Evolutionary conservation across 2,113 vertebrate species (phyloP), one percentile per base, ranked within the genome.

Genomic region (Nettapus auritus): DNA sequence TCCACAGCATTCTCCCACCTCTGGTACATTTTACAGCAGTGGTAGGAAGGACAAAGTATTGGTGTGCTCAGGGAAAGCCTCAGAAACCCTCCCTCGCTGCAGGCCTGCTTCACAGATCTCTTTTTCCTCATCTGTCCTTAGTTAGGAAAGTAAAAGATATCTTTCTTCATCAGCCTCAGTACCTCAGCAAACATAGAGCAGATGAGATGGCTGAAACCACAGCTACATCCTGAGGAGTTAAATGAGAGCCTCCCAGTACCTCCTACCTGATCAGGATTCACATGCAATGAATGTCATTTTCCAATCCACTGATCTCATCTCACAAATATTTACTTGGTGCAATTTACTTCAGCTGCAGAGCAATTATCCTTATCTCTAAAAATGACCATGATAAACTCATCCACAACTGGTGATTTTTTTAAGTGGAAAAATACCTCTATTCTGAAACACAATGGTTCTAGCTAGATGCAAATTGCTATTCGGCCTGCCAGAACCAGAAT

Each of bases 401-500:
- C 33, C 63, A 20, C 36, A 76, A 46, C 20, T 34, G 42, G 19
- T 11, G 28, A 38, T 17, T 40, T n/a, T 36, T 57, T 56, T n/a
- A 86, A 82, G 25, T 50, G 55, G 59, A 80, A 84, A 94, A 92
- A 82, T 17, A 68, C 57, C 66, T 82, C 56, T 38, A n/a, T 44
- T 50, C 78, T 71, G 89, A 44, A 82, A 69, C 5, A 31, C 42
- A 48, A 33, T n/a, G 50, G 53, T 10, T 75, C 40, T 71, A 86
- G 64, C 38, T 53, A 80, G 48, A 84, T 66, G 34, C 34, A 90
- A 82, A 75, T 18, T 80, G 52, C 57, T 82, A 42, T 21, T 57
- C 52, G 82, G 79, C 38, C 86, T 90, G 81, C 68, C 78, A 80
- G 78, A 96, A n/a, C 14, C 36, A 64, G 70, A 92, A 86, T 8